Conservation (phyloP, 2,113 vertebrate species). For the Mormyrus lacerda region DNA sequence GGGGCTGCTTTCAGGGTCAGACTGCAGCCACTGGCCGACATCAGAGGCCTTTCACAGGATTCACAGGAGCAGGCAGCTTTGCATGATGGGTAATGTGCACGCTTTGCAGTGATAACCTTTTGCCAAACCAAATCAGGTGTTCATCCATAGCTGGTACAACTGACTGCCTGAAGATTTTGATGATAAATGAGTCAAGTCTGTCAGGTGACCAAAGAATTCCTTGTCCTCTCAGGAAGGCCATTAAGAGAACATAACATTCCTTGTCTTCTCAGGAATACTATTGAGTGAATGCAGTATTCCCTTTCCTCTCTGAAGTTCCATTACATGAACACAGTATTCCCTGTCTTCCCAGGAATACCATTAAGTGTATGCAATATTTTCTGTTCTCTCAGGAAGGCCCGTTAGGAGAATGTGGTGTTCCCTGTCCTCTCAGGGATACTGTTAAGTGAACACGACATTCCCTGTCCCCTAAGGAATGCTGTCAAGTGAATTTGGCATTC, state of each 20-base stretch:
- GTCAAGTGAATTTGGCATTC: neutral
- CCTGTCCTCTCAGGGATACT: too few relatives aligned
- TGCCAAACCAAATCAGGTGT: neutral
- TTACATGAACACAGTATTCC: neutral
- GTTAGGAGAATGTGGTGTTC: too few relatives aligned
- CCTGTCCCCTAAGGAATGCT: neutral
- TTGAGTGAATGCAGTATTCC: neutral
- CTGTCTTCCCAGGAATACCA: neutral
- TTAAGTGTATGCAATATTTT: neutral
- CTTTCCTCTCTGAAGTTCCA: neutral
- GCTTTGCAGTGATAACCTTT: neutral
- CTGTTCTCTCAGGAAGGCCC: too few relatives aligned
- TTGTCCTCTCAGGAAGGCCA: neutral
- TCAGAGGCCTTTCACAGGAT: neutral
- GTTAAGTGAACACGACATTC: too few relatives aligned
- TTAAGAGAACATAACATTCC: neutral
- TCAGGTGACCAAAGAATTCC: neutral
- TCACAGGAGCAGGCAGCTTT: neutral
- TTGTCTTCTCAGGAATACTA: neutral
- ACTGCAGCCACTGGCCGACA: neutral
- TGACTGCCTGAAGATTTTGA: neutral
- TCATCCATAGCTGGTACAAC: neutral
- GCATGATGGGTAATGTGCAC: slow-evolving; percentile 5
- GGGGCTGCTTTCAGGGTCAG: slow-evolving; percentile 23
- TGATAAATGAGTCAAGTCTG: neutral